These are phyloP conservation scores for Lichenostomus cassidix DNA, from an alignment of 2,113 vertebrate species.

Conservation along the genomic window DNA sequence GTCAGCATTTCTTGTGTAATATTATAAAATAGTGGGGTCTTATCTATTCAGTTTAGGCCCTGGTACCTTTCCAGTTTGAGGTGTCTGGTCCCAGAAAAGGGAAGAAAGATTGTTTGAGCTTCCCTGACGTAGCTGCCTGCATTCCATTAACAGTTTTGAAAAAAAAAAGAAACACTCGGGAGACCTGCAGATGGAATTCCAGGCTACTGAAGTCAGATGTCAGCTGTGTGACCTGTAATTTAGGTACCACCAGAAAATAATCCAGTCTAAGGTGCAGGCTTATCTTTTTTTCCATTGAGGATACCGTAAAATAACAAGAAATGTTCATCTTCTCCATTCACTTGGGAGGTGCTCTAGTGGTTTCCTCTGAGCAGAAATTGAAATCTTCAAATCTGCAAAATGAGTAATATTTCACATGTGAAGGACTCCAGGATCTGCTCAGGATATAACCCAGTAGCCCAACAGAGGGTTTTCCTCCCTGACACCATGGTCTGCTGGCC, in stretches of 20 bases:
- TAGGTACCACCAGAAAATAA: not conserved
- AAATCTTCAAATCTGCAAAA: not conserved
- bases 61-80: not conserved
- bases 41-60: not conserved
- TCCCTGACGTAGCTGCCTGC: not conserved
- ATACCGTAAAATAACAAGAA: not conserved
- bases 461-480: not conserved
- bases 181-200: not conserved
- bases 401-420: not conserved
- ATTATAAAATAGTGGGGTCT: not conserved
- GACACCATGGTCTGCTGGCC: not conserved
- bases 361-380: not conserved
- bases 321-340: not conserved
- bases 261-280: no score
- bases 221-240: not conserved
- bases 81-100: not conserved
- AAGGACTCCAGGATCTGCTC: not conserved
- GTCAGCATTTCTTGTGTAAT: not conserved
- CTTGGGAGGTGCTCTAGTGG: not conserved
- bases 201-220: not conserved
- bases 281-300: not conserved
- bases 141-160: not conserved
- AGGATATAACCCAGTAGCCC: not conserved
- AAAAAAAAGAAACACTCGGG: not conserved
- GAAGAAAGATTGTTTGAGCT: not conserved